Evolutionary conservation across 2,888 invertebrate species (phyloP).

Genomic region (Drosophila pseudotalamancana): DNA sequence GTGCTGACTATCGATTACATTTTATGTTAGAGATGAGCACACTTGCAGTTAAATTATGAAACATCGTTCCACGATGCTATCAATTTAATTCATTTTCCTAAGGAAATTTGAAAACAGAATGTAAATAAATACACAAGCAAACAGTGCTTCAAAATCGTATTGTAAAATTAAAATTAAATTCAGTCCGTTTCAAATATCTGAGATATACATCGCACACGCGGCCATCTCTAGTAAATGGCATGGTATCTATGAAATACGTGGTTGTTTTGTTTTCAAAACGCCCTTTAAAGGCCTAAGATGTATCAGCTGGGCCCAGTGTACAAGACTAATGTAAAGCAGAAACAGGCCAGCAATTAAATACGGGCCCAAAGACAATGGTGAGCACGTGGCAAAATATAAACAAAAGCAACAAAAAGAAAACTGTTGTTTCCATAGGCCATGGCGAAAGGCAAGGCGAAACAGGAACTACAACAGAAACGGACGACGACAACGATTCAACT

Average conservation of each 20-base stretch:
- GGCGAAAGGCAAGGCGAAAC: constrained; percentile 14
- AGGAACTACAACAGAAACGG: constrained; percentile 7
- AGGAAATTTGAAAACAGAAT: background rate
- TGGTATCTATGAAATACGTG: constrained; percentile 41
- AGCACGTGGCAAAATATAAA: background rate
- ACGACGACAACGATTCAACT: constrained; percentile 1
- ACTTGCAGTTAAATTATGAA: background rate
- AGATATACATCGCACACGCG: background rate
- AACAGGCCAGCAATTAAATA: constrained; percentile 22
- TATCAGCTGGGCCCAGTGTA: constrained; percentile 20
- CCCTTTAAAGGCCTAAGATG: constrained; percentile 37
- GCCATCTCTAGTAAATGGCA: constrained; percentile 19
- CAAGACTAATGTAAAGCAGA: constrained; percentile 39
- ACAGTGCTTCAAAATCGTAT: too few species aligned
- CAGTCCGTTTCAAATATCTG: background rate
- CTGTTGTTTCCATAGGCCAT: constrained; percentile 21
- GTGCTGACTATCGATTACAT: background rate
- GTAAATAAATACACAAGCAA: background rate
- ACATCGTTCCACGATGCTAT: too few species aligned
- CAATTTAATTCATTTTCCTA: too few species aligned
- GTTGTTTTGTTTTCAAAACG: constrained; percentile 43
- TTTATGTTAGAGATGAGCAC: background rate
- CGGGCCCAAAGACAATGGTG: constrained; percentile 14
- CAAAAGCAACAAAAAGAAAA: background rate
- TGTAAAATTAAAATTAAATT: background rate